Evolutionary conservation across 1,140 invertebrate species (phyloP).

Genomic region (Acyrthosiphon pisum): DNA sequence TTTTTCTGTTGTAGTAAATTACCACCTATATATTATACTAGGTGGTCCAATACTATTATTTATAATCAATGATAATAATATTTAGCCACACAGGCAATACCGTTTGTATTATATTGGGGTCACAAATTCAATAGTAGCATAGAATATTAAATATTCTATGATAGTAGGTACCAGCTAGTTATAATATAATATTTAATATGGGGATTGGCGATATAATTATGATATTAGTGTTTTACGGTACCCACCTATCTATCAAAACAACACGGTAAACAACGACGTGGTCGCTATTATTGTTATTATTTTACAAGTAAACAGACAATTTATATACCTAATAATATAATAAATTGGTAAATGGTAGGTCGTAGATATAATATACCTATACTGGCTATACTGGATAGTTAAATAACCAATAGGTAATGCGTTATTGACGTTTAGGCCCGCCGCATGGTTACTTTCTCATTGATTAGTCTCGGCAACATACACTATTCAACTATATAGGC

Average conservation of each 20-base stretch:
- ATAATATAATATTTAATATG: not conserved
- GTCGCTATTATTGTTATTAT: not conserved
- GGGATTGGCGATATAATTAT: not conserved
- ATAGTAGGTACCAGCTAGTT: not conserved
- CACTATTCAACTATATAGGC: not conserved
- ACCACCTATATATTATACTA: no score
- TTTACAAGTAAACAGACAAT: not conserved
- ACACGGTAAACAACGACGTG: not conserved
- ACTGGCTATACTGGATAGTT: not conserved
- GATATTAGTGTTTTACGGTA: not conserved
- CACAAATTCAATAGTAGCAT: not conserved
- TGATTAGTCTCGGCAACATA: conserved; percentile 39
- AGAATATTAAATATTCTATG: no score
- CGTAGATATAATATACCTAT: not conserved
- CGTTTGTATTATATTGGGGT: not conserved
- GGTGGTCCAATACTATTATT: no score
- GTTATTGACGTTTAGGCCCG: not conserved
- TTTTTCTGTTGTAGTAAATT: no score
- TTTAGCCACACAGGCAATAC: no score
- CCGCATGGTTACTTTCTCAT: conserved; percentile 45
- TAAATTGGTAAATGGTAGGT: not conserved
- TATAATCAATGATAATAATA: no score
- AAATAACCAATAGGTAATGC: not conserved
- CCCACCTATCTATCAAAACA: not conserved
- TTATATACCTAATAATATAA: not conserved